Evolutionary conservation across 2,888 invertebrate species (phyloP).

Genomic region (Microctonus hyperodae): DNA sequence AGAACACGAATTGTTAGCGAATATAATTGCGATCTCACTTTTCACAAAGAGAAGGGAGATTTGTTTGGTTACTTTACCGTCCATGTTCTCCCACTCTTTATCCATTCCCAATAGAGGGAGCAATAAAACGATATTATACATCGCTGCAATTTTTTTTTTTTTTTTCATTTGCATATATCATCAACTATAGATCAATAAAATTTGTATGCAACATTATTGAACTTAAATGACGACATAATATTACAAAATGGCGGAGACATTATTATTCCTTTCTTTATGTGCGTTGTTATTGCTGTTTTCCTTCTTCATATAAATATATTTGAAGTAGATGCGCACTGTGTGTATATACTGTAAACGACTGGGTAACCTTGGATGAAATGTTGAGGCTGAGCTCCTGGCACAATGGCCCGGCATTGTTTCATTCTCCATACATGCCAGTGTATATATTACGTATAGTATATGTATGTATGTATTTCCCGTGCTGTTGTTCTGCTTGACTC

Average conservation of each 20-base stretch:
- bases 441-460: too few species aligned
- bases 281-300: neutral
- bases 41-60: too few species aligned
- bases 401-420: conserved; percentile 34
- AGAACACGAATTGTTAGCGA: too few species aligned
- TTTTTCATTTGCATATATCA: neutral
- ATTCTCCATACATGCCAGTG: too few species aligned
- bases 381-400: conserved; percentile 34
- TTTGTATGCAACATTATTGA: too few species aligned
- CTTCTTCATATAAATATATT: neutral
- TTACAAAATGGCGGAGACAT: neutral
- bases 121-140: too few species aligned
- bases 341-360: conserved; percentile 5
- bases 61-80: too few species aligned
- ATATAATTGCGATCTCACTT: too few species aligned
- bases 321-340: neutral
- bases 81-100: too few species aligned
- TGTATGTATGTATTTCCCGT: conserved; percentile 35
- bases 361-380: conserved; percentile 40
- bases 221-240: neutral
- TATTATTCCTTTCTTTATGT: neutral
- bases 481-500: conserved; percentile 34
- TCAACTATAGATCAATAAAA: too few species aligned
- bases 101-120: too few species aligned
- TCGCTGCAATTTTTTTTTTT: too few species aligned